phyloP scores from a whole-genome alignment of 2,888 invertebrate species.

The Drosophila merina region DNA sequence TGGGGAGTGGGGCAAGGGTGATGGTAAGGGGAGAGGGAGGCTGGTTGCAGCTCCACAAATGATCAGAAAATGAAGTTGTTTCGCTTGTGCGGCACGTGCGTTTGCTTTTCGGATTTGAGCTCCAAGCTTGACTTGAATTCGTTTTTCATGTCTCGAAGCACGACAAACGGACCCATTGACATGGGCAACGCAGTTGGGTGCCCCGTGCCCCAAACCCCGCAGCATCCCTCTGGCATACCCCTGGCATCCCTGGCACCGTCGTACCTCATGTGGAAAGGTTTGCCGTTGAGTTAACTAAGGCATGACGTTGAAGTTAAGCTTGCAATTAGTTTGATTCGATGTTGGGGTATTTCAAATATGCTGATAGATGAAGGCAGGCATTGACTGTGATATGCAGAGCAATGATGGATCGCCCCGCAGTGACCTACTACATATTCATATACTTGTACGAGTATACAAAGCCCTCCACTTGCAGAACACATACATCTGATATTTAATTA shows the following conservation, averaged over 20 bases:
- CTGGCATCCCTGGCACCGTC: not conserved
- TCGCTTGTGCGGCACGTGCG: slow-evolving; percentile 77
- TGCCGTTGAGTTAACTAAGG: slow-evolving; percentile 45
- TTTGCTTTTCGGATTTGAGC: slow-evolving; percentile 65
- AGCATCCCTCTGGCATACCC: not conserved
- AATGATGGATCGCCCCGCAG: slow-evolving; percentile 27
- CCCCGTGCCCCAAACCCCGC: slow-evolving; percentile 27
- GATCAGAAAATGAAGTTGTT: slow-evolving; percentile 74
- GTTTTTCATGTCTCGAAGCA: slow-evolving; percentile 39
- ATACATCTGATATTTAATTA: not conserved
- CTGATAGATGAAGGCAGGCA: slow-evolving; percentile 38
- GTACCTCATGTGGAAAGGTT: slow-evolving; percentile 39
- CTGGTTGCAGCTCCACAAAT: slow-evolving; percentile 58
- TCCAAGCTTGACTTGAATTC: slow-evolving; percentile 41
- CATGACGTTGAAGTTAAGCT: slow-evolving; percentile 47
- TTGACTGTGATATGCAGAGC: slow-evolving; percentile 26
- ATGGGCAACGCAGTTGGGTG: slow-evolving; percentile 75
- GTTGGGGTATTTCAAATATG: slow-evolving; percentile 46
- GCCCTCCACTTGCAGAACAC: not conserved
- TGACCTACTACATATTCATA: slow-evolving; percentile 7
- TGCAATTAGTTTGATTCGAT: slow-evolving; percentile 50
- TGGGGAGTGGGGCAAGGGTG: not conserved
- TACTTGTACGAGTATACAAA: too few species aligned
- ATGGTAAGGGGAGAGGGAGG: slow-evolving; percentile 1
- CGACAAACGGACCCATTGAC: slow-evolving; percentile 64